These are phyloP conservation scores for Gasterosteus aculeatus DNA, from an alignment of 2,113 vertebrate genomes.

Conservation along the genomic window DNA sequence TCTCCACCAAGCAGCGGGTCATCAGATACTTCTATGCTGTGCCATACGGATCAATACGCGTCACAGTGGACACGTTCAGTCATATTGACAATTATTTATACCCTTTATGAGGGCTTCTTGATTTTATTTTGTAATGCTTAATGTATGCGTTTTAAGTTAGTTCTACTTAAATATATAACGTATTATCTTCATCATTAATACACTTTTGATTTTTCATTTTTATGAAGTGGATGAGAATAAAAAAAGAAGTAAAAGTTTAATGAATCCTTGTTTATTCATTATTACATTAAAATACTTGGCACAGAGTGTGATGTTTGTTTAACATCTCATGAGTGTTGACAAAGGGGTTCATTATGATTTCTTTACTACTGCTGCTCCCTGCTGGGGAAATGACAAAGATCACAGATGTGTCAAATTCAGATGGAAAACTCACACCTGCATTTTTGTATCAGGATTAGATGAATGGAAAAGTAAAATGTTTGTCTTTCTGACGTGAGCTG, in stretches of 20 bases:
- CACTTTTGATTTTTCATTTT: conserved; percentile 39
- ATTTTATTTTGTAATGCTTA: conserved; percentile 8
- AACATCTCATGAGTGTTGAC: neutral
- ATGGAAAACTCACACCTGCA: neutral
- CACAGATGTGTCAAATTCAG: neutral
- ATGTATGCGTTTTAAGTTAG: conserved; percentile 23
- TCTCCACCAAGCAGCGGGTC: neutral
- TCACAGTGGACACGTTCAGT: conserved; percentile 46
- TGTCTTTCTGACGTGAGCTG: neutral
- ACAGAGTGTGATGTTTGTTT: neutral
- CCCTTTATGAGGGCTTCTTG: conserved; percentile 67
- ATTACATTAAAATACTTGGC: neutral
- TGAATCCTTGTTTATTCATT: neutral
- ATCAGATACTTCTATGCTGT: conserved; percentile 56
- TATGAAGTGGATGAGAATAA: conserved; percentile 45
- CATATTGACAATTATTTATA: conserved; percentile 61
- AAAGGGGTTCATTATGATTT: neutral
- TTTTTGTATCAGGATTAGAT: neutral
- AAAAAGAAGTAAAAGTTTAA: conserved; percentile 19
- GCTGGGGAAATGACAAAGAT: conserved; percentile 6
- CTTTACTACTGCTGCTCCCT: conserved; percentile 13
- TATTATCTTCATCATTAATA: conserved; percentile 33
- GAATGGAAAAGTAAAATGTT: neutral
- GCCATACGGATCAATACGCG: conserved; percentile 35
- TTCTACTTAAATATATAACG: conserved; percentile 29